Percentiles rank a stretch among this genome's conserved stretches.
Evolutionary conservation across 2,113 vertebrate genomes (phyloP).

Genomic region (Hipposideros armiger): DNA sequence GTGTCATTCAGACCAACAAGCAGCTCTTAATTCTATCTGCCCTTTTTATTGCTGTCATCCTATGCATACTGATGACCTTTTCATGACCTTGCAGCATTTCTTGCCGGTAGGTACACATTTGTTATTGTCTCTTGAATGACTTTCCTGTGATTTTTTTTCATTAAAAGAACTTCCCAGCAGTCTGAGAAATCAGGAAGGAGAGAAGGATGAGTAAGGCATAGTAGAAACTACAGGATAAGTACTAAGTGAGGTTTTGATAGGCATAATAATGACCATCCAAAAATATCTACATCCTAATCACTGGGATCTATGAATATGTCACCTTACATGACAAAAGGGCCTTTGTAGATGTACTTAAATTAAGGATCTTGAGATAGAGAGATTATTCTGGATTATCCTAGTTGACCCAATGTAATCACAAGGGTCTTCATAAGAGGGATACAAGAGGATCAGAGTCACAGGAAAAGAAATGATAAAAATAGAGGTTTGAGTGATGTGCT

Average conservation of each 20-base stretch:
- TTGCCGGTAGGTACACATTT: not conserved
- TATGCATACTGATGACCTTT: not conserved
- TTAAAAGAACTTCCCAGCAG: not conserved
- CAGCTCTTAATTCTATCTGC: not conserved
- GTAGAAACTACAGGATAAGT: not conserved
- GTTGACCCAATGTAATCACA: not conserved
- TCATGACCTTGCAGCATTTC: not conserved
- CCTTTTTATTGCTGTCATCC: not conserved
- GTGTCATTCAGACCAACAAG: not conserved
- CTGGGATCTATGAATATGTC: no score
- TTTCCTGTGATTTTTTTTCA: no score
- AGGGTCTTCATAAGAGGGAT: not conserved
- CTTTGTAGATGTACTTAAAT: no score
- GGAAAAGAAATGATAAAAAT: not conserved
- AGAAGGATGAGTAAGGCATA: not conserved
- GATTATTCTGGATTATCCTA: no score
- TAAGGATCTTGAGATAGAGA: no score
- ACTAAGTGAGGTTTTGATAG: not conserved
- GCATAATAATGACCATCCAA: not conserved
- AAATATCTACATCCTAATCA: no score
- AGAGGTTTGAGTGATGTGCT: not conserved
- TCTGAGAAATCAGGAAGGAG: conserved; percentile 48
- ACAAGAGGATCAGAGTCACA: no score
- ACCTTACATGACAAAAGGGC: no score
- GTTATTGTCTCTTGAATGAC: not conserved